Evolutionary conservation across 2,797 vertebrate species (phyloP).

Genomic region (Chrysocyon brachyurus): DNA sequence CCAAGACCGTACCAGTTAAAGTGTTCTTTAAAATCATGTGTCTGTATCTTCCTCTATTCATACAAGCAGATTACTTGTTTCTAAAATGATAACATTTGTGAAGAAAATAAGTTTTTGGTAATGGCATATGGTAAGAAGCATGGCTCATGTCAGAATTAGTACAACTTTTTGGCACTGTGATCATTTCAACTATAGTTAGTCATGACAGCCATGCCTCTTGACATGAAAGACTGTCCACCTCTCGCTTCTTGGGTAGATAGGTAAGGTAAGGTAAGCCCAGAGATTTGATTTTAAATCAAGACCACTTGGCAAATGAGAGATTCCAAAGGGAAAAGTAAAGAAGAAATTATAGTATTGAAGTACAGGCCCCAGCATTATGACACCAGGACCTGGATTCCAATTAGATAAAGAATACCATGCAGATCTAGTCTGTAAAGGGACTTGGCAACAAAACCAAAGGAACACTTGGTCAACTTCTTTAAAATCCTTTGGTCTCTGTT

Average conservation of each 20-base stretch:
- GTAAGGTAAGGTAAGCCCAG: not conserved
- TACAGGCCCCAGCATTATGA: rapidly evolving
- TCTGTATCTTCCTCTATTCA: not conserved
- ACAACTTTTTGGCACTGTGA: not conserved
- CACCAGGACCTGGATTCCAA: not conserved
- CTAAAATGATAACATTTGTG: not conserved
- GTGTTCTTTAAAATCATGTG: conserved; percentile 59
- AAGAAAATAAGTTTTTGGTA: not conserved
- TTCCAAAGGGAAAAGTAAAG: not conserved
- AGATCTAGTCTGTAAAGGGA: not conserved
- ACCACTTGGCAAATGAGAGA: not conserved
- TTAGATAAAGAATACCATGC: not conserved
- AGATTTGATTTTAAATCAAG: not conserved
- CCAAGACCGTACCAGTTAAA: conserved; percentile 33
- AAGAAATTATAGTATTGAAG: not conserved
- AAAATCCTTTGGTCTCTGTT: not conserved
- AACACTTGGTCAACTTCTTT: rapidly evolving
- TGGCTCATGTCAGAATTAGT: not conserved
- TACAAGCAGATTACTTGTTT: not conserved
- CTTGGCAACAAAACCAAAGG: too few species aligned
- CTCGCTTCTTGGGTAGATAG: not conserved
- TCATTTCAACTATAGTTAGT: not conserved
- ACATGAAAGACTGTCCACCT: not conserved
- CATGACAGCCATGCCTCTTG: not conserved
- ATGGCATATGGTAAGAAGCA: not conserved